Evolutionary conservation across 1,140 invertebrate species (phyloP).

Genomic region (Muscidifurax raptorellus): DNA sequence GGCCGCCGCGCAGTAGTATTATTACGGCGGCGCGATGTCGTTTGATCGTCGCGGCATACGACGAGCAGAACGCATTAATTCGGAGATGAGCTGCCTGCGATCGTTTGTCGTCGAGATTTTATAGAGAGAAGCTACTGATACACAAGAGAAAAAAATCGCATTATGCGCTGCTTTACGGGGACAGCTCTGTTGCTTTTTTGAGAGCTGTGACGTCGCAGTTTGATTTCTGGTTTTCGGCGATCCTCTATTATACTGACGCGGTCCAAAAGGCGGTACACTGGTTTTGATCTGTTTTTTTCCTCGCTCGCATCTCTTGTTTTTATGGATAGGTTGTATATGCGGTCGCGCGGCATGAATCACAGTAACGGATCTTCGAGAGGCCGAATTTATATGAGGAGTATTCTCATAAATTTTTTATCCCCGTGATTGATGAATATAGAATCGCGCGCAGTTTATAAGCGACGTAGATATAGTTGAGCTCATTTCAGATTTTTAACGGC

Average conservation of each 20-base stretch:
- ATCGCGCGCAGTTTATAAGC: not conserved
- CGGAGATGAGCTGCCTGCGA: not conserved
- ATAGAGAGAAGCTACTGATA: not conserved
- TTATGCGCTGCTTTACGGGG: too few species aligned
- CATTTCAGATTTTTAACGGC: not conserved
- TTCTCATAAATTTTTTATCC: not conserved
- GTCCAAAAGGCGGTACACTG: not conserved
- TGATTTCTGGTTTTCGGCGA: not conserved
- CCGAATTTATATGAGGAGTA: not conserved
- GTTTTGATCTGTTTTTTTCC: not conserved
- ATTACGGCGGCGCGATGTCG: not conserved
- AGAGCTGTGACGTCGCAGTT: not conserved
- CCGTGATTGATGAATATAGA: not conserved
- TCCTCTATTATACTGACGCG: too few species aligned
- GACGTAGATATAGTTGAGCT: not conserved
- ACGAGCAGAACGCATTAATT: not conserved
- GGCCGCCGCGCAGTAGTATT: not conserved
- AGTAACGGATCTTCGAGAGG: not conserved
- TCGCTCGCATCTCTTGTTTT: not conserved
- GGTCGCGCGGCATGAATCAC: not conserved
- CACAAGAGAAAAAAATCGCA: too few species aligned
- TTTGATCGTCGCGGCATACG: not conserved
- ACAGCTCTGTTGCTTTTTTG: too few species aligned
- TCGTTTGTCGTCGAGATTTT: not conserved
- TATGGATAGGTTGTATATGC: not conserved